Percentiles rank a stretch among this genome's conserved stretches.
Conservation (phyloP, 53 echinoderm and acorn worm species). For the Arbacia lixula region DNA sequence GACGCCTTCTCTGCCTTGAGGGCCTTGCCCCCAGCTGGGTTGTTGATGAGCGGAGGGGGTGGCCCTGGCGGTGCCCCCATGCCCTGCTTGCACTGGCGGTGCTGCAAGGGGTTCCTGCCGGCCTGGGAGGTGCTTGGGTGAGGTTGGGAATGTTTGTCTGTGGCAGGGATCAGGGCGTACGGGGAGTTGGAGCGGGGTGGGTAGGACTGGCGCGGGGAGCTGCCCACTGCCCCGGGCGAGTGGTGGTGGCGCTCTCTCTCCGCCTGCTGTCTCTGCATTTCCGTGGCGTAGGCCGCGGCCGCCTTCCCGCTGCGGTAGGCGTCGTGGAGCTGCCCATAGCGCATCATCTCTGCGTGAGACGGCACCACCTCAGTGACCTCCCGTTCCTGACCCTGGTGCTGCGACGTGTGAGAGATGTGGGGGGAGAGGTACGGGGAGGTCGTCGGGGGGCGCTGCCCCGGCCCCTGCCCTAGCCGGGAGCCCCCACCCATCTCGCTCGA, state of each 20-base stretch:
- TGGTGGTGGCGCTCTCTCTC: slow-evolving; percentile 55
- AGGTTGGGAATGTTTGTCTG: slow-evolving; percentile 48
- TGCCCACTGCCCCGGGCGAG: neutral
- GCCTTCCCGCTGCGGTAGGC: slow-evolving; percentile 24
- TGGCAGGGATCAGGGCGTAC: slow-evolving; percentile 76
- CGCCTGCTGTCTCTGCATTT: slow-evolving; percentile 15
- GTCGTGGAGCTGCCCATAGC: slow-evolving; percentile 23
- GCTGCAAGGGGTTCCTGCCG: slow-evolving; percentile 67
- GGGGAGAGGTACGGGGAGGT: slow-evolving; percentile 71
- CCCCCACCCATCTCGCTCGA: slow-evolving; percentile 69
- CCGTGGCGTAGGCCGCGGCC: slow-evolving; percentile 21
- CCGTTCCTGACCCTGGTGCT: slow-evolving; percentile 55
- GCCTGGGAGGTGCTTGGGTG: slow-evolving; percentile 56
- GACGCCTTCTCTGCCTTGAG: slow-evolving; percentile 88
- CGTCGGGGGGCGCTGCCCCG: slow-evolving; percentile 29
- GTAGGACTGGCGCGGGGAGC: neutral
- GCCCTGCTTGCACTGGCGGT: slow-evolving; percentile 57
- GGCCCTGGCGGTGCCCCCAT: slow-evolving; percentile 72
- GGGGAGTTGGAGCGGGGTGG: slow-evolving; percentile 77
- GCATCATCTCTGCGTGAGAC: slow-evolving; percentile 54
- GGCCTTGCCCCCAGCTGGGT: slow-evolving; percentile 85
- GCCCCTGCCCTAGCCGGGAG: neutral
- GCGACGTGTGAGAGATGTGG: slow-evolving; percentile 87
- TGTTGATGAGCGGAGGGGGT: slow-evolving; percentile 83
- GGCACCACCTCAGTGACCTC: slow-evolving; percentile 64